Evolutionary conservation across 2,797 vertebrate species (phyloP).

Genomic region (Dendrocincla fuliginosa): DNA sequence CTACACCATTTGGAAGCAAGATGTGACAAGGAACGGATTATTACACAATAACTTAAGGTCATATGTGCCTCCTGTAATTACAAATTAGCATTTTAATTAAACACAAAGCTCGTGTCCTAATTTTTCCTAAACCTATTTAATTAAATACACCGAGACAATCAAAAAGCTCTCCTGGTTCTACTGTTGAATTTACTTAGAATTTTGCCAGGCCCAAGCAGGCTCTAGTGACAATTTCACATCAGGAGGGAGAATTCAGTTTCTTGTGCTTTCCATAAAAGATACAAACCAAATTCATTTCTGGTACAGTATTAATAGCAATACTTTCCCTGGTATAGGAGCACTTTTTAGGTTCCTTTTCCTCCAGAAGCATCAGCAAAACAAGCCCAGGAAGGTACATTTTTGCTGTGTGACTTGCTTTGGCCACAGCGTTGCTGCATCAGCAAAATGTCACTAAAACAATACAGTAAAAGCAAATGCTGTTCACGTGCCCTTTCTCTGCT

Average conservation of each 20-base stretch:
- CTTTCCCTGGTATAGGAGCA: neutral
- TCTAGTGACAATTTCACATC: neutral
- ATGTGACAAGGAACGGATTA: neutral
- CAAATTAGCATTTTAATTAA: slow-evolving; percentile 40
- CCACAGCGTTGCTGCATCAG: neutral
- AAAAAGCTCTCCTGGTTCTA: neutral
- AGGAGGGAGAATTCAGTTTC: neutral
- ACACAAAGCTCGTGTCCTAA: neutral
- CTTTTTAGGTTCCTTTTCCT: neutral
- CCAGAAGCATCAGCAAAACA: neutral
- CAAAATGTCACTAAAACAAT: neutral
- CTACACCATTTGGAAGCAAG: neutral
- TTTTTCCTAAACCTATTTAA: slow-evolving; percentile 7
- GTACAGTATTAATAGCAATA: neutral
- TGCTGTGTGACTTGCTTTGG: neutral
- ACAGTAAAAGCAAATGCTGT: neutral
- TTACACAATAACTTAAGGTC: neutral
- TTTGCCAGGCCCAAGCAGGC: neutral
- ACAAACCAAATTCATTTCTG: neutral
- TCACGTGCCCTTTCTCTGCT: neutral
- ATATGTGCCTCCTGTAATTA: neutral
- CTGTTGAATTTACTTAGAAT: neutral
- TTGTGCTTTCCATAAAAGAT: neutral
- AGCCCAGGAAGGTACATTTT: neutral
- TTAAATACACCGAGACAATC: neutral